Conservation (phyloP, 2,888 invertebrate genomes). For the Cephus pulcher region DNA sequence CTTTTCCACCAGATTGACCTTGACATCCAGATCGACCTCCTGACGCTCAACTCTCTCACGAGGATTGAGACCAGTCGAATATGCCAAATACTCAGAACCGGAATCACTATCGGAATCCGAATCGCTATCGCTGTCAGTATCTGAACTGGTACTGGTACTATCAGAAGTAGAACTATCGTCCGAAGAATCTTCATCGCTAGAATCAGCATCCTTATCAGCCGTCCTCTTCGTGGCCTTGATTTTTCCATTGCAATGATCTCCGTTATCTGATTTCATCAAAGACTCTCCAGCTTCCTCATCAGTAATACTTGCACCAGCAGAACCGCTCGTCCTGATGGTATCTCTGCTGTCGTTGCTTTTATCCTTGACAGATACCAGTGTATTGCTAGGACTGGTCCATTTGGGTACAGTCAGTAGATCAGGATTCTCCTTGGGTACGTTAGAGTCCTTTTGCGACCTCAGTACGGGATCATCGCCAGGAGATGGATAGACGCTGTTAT, state of each 20-base stretch:
- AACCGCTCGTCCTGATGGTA: slow-evolving; percentile 12
- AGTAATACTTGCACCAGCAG: not conserved
- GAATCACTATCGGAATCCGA: slow-evolving; percentile 44
- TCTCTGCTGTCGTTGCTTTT: slow-evolving; percentile 24
- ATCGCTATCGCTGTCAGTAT: slow-evolving; percentile 33
- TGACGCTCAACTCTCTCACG: slow-evolving; percentile 8
- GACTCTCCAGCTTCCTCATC: slow-evolving; percentile 48
- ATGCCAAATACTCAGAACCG: slow-evolving; percentile 43
- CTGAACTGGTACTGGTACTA: not conserved
- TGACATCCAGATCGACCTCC: slow-evolving; percentile 6
- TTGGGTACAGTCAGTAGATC: slow-evolving; percentile 15
- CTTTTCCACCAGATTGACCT: slow-evolving; percentile 10
- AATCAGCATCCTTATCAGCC: slow-evolving; percentile 19
- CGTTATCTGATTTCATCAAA: slow-evolving; percentile 17
- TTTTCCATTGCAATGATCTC: slow-evolving; percentile 48
- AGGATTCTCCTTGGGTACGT: not conserved
- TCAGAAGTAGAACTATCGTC: not conserved
- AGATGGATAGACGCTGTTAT: not conserved
- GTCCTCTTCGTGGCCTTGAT: slow-evolving; percentile 42
- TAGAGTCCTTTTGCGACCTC: not conserved
- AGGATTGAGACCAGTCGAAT: slow-evolving; percentile 51
- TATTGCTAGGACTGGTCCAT: slow-evolving; percentile 4
- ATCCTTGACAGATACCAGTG: slow-evolving; percentile 15
- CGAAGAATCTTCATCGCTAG: slow-evolving; percentile 6
- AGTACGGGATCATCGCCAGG: not conserved